Evolutionary conservation across 2,888 invertebrate species (phyloP), one percentile per base, ranked within the genome.

Genomic region (Patella caerulea): DNA sequence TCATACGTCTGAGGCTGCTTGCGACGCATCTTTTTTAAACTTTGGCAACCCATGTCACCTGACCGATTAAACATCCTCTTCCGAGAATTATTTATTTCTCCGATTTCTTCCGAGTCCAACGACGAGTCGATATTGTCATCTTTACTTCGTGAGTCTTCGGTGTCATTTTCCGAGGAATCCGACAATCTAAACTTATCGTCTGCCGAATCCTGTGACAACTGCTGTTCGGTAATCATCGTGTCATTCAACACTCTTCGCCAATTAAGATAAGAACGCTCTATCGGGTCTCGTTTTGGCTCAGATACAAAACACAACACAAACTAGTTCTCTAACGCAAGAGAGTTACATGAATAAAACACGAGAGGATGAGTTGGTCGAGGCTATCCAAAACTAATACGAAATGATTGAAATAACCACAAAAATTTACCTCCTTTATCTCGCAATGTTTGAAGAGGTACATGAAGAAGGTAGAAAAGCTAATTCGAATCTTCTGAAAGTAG

Each of bases 1-100:
- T 96, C 96, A 90, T 93, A 71, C 12, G 79, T 82, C 73, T 85
- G 85, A 11, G 81, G 74, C n/a, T 76, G 73, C 53, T 78, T 78
- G 56, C 65, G 65, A 24, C 65, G 65, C 11, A 65, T 65, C 65
- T 65, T 65, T 24, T 65, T 65, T 12, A 65, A 24, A 9, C 14
- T 24, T 11, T 65, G 65, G 24, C 65, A 65, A 19, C 24, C 11
- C 65, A 65, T 65, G 19, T 65, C 65, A 15, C 24, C 65, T 65
- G 65, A 19, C 9, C 19, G 65, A 65, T 65, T 15, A 24, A 65
- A 65, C 24, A 65, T 65, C 65, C 65, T 19, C 24, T 65, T 65
- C 65, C 65, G 65, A 14, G 65, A 65, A 19, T 65, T 24, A 12
- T 24, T 24, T 19, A 65, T 11, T 24, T 19, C 65, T 19, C 19